Conservation (phyloP, 2,113 vertebrate species). For the Heterotis niloticus region DNA sequence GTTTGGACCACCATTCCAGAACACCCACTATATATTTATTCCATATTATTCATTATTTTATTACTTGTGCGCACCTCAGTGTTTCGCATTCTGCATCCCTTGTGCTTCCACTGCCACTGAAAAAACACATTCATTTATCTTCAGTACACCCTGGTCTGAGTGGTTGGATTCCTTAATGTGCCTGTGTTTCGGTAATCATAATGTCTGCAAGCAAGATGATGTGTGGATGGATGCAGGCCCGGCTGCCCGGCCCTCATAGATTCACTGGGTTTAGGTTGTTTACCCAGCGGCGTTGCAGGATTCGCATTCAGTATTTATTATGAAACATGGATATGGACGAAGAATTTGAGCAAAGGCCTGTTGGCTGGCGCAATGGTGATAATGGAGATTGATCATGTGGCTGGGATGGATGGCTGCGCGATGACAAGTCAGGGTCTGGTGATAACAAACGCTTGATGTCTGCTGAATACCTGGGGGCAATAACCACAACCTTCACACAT, state of each 20-base stretch:
- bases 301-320: neutral
- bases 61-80: neutral
- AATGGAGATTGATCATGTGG: slow-evolving; percentile 1
- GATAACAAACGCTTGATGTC: neutral
- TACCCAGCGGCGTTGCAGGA: neutral
- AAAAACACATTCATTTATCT: neutral
- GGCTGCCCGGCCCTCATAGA: neutral
- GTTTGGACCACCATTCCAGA: neutral
- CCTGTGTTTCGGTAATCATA: slow-evolving; percentile 6
- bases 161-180: neutral
- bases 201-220: neutral
- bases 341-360: neutral
- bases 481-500: neutral
- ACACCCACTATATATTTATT: neutral
- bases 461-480: neutral
- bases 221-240: neutral
- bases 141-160: neutral
- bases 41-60: neutral
- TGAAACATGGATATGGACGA: neutral
- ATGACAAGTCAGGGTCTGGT: neutral
- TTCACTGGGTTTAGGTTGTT: neutral
- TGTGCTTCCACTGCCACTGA: neutral
- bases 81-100: too few species aligned
- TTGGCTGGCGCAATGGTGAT: slow-evolving; percentile 3
- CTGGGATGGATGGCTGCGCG: neutral